Conservation (phyloP, 2,888 invertebrate genomes). For the Dasypolia templi region DNA sequence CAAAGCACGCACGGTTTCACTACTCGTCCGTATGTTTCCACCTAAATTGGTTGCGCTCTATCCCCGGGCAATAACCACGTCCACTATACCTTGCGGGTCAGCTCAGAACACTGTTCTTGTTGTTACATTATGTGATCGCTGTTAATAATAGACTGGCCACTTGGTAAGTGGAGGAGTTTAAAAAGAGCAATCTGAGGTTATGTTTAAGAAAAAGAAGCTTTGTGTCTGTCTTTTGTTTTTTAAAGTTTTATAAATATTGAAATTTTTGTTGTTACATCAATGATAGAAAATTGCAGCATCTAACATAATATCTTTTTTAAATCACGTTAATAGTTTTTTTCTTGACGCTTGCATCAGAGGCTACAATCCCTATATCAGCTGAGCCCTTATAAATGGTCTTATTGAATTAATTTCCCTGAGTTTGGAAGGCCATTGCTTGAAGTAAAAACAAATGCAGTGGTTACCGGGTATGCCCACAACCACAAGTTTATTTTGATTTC, state of each 20-base stretch:
- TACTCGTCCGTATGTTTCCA: conserved; percentile 50
- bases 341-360: no score
- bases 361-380: background rate
- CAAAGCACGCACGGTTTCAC: background rate
- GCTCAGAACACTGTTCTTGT: conserved; percentile 11
- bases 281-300: background rate
- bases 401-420: background rate
- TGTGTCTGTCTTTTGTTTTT: background rate
- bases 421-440: background rate
- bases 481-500: conserved; percentile 2
- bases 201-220: background rate
- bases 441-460: no score
- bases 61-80: conserved; percentile 52
- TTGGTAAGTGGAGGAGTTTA: conserved; percentile 10
- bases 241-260: background rate
- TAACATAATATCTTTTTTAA: no score
- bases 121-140: conserved; percentile 31
- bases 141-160: conserved; percentile 42
- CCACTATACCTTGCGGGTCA: conserved; percentile 46
- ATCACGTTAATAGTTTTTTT: no score
- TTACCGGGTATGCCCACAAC: no score
- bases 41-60: conserved; percentile 39
- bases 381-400: background rate
- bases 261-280: background rate
- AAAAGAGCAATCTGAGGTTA: background rate